phyloP scores from a whole-genome alignment of 2,797 vertebrate genomes.

The Sebastes variabilis region DNA sequence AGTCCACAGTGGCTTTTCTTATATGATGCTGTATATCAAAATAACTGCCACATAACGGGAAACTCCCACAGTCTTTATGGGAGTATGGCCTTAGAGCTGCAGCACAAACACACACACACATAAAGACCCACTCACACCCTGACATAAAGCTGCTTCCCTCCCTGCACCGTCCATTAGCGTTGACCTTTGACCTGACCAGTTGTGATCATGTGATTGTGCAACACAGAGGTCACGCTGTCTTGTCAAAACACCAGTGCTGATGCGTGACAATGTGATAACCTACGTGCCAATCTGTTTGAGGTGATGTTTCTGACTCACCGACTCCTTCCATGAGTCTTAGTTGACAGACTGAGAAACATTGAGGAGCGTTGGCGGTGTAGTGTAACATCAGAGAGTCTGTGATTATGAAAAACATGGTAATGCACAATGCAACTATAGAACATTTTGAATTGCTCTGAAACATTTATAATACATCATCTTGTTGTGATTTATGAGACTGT shows the following conservation, averaged over 20 bases:
- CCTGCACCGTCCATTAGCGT: conserved; percentile 75
- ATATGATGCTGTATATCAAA: conserved; percentile 23
- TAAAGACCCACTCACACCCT: conserved; percentile 2
- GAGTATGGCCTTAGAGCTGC: conserved; percentile 1
- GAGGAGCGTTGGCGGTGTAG: not conserved
- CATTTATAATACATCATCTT: conserved; percentile 20
- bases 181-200: conserved; percentile 76
- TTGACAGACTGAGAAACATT: not conserved
- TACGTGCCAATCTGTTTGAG: conserved; percentile 48
- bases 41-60: conserved; percentile 33
- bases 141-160: conserved; percentile 63
- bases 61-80: conserved; percentile 13
- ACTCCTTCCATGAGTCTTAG: not conserved
- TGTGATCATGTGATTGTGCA: conserved; percentile 80
- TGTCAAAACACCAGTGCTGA: conserved; percentile 75
- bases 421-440: conserved; percentile 16
- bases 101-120: conserved; percentile 9
- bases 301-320: conserved; percentile 30
- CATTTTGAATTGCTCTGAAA: not conserved
- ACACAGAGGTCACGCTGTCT: conserved; percentile 65
- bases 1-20: not conserved
- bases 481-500: conserved; percentile 21
- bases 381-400: not conserved
- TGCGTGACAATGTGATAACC: conserved; percentile 64
- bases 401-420: not conserved